These are phyloP conservation scores for Tigriopus japonicus DNA, from an alignment of 1,140 invertebrate species.

Conservation along the genomic window DNA sequence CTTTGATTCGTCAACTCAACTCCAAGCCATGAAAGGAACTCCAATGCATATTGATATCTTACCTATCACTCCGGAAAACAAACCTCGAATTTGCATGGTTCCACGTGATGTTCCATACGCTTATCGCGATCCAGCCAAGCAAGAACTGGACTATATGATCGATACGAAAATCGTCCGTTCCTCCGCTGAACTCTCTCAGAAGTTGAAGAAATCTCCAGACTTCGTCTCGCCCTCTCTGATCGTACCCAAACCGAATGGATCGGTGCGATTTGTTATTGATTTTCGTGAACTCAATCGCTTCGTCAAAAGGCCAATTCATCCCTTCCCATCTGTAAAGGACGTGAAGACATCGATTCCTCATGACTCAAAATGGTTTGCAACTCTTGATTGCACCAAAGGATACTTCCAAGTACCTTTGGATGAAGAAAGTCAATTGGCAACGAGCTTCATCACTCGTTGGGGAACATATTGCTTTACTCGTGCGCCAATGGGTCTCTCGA, in stretches of 20 bases:
- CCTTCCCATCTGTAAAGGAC: conserved; percentile 19
- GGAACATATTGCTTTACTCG: conserved; percentile 16
- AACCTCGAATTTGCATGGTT: neutral
- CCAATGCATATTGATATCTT: neutral
- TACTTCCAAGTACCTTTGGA: conserved; percentile 23
- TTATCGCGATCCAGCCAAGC: neutral
- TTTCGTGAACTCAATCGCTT: conserved; percentile 21
- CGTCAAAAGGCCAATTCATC: conserved; percentile 20
- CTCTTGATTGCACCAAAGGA: conserved; percentile 22
- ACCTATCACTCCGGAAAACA: neutral
- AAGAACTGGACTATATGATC: neutral
- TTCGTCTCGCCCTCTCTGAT: neutral
- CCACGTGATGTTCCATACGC: neutral
- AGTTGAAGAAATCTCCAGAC: neutral
- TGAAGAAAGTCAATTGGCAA: conserved; percentile 18
- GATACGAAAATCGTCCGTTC: neutral
- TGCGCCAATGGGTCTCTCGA: conserved; percentile 16
- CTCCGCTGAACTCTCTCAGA: neutral
- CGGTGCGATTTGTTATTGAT: conserved; percentile 27
- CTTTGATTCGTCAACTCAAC: too few species aligned
- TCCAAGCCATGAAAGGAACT: neutral
- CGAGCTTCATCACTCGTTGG: conserved; percentile 22
- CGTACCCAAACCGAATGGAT: conserved; percentile 24
- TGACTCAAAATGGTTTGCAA: conserved; percentile 14
- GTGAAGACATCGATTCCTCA: conserved; percentile 11